Base-by-base conservation (phyloP, 1,140 invertebrate species). In the Pseudoatta argentina region DNA sequence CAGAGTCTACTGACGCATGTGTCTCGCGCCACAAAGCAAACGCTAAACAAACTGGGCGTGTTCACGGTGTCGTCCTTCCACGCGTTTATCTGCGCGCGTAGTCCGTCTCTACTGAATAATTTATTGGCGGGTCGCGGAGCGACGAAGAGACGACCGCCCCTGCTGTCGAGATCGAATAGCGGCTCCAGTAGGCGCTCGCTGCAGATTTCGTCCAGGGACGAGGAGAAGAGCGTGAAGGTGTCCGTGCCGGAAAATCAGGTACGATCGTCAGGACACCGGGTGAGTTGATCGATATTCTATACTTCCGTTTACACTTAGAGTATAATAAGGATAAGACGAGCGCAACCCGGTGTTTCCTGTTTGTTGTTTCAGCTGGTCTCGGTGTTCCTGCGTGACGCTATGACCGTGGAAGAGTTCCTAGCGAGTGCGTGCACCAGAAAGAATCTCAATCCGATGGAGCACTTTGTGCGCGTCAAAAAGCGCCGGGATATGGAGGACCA, bases 11-110 rank as follows among this genome's bases (percentile, higher is more conserved):
- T 99, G 88, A 98, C 98, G 53, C 98, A 99, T 96, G 98, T 99
- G 66, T 99, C 98, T 27, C 97, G 98, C 91, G 97, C 98, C 88
- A 99, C 98, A 73, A 99, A 99, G 96, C 97, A 97, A 89, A 99
- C 98, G 39, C 96, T 99, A 89, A 99, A 99, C 95, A 98, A 98
- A 93, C 96, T 99, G 90, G 99, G 99, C 66, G 98, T 99, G 72
- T 99, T 99, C 96, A 99, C 98, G 24, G 99, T 99, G 63, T 99
- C 98, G 59, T 99, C 98, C 67, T 99, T 99, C 96, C 99, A 99
- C 94, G 99, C 99, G 87, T 99, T 99, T 95, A 99, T 99, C 83
- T 99, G 98, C 94, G 98, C 99, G 39, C 96, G 99, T 73, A 98
- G 98, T 93, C 98, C 98, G 34, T 99, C 98, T 69, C 95, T 99